Evolutionary conservation across 2,113 vertebrate genomes (phyloP).

Genomic region (Mormyrus iriodes): DNA sequence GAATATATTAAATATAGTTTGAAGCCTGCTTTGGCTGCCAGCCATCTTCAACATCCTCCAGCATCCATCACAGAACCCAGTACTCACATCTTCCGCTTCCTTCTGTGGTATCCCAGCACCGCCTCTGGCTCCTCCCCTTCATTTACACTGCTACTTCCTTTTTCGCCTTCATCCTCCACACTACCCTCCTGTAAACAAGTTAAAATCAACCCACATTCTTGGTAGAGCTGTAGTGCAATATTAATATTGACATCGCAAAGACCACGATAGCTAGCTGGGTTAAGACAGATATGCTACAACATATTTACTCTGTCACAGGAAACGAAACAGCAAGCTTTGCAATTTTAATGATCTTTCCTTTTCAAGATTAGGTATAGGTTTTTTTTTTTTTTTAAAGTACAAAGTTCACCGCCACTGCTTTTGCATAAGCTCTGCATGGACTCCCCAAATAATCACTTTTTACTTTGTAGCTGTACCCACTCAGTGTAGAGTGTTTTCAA

Average conservation of each 20-base stretch:
- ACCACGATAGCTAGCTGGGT: neutral
- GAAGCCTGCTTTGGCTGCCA: neutral
- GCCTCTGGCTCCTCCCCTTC: slow-evolving; percentile 72
- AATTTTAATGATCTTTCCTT: neutral
- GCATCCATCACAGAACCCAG: neutral
- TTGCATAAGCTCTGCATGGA: neutral
- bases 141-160: slow-evolving; percentile 34
- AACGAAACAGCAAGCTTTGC: neutral
- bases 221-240: neutral
- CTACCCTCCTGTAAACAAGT: slow-evolving; percentile 46
- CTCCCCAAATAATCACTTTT: neutral
- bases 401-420: no score
- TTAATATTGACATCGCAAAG: neutral
- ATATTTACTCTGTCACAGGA: neutral
- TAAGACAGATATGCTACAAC: neutral
- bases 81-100: slow-evolving; percentile 73
- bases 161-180: slow-evolving; percentile 26
- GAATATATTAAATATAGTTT: neutral
- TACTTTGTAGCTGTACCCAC: neutral
- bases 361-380: neutral
- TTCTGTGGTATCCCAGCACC: slow-evolving; percentile 51
- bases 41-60: neutral
- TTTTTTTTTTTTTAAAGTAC: neutral
- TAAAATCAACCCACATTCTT: neutral
- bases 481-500: neutral